A percentile compares a stretch with the other conserved stretches of the same genome.
Conservation (phyloP, 2,113 vertebrate genomes). For the Protobothrops mucrosquamatus region DNA sequence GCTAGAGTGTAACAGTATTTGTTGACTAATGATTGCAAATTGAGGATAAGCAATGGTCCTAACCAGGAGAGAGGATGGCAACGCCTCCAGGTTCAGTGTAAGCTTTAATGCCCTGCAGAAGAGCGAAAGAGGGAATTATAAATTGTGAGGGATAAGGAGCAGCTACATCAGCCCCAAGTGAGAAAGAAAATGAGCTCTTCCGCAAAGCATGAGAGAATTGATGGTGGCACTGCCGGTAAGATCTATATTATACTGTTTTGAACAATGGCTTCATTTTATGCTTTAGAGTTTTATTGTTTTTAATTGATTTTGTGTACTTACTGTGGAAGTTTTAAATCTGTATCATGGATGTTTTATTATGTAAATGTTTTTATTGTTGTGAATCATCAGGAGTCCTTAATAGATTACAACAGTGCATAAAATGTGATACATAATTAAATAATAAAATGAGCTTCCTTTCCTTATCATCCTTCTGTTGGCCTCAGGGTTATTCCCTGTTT, state of each 20-base stretch:
- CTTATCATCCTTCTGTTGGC: background rate
- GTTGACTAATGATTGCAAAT: background rate
- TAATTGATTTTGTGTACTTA: background rate
- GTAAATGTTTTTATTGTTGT: background rate
- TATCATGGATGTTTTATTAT: background rate
- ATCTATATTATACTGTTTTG: background rate
- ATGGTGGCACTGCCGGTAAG: background rate
- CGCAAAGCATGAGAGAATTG: background rate
- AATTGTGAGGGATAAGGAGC: background rate
- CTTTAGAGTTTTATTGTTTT: background rate
- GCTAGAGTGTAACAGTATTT: background rate
- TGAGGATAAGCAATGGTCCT: background rate
- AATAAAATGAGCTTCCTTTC: background rate
- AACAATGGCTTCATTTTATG: background rate
- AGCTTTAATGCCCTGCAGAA: background rate
- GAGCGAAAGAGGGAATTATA: background rate
- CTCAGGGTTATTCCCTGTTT: background rate
- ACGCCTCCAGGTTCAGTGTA: background rate
- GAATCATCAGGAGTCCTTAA: background rate
- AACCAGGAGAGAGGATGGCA: background rate
- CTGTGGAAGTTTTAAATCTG: background rate
- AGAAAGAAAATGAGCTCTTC: background rate
- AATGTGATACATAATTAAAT: background rate
- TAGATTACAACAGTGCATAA: background rate
- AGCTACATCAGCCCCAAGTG: background rate